A percentile compares a stretch with the other conserved stretches of the same genome.
Evolutionary conservation across 2,113 vertebrate species (phyloP).

Genomic region (Pungitius pungitius): DNA sequence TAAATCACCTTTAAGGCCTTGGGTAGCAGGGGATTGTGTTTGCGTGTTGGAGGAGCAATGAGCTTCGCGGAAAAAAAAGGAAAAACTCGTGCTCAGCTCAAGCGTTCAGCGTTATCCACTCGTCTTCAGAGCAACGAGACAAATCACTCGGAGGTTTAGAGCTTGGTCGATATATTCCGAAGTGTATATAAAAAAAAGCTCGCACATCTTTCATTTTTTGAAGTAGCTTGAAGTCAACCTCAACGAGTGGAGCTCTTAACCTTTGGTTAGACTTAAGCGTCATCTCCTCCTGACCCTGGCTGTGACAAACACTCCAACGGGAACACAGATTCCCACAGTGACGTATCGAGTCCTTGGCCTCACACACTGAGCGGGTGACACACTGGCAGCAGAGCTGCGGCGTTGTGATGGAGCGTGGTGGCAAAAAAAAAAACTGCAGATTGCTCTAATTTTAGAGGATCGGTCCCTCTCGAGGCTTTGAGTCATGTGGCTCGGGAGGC

Average conservation of each 20-base stretch:
- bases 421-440: slow-evolving; percentile 1
- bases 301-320: slow-evolving; percentile 19
- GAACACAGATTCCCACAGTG: slow-evolving; percentile 32
- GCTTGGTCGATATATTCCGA: slow-evolving; percentile 8
- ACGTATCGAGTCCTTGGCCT: slow-evolving; percentile 56
- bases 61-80: not conserved
- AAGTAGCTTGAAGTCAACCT: not conserved
- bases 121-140: not conserved
- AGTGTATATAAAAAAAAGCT: too few species aligned
- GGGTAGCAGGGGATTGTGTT: not conserved
- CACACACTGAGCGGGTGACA: slow-evolving; percentile 25
- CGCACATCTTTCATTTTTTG: not conserved
- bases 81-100: not conserved
- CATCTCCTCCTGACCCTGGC: slow-evolving; percentile 46
- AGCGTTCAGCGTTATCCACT: slow-evolving; percentile 19
- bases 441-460: slow-evolving; percentile 32
- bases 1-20: slow-evolving; percentile 16
- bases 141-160: slow-evolving; percentile 8
- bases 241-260: not conserved
- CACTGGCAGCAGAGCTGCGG: slow-evolving; percentile 11
- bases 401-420: slow-evolving; percentile 20
- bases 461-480: slow-evolving; percentile 19
- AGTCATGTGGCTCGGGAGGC: slow-evolving; percentile 15
- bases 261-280: slow-evolving; percentile 20
- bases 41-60: not conserved